phyloP scores from a whole-genome alignment of 2,888 invertebrate genomes.

The Lepidocyrtoides sp. region DNA sequence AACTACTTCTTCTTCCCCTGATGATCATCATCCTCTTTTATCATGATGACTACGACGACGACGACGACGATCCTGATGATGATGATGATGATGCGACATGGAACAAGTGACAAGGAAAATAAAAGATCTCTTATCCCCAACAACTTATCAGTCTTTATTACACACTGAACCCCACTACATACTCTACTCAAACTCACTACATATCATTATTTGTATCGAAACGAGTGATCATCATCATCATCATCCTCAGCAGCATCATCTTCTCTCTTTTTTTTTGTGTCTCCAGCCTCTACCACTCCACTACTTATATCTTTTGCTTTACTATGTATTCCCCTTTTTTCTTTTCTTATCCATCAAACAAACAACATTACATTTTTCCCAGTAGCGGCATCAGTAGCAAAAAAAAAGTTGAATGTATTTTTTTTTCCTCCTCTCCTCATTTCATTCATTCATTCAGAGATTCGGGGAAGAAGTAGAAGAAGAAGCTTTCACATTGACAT shows the following conservation, averaged over 20 bases:
- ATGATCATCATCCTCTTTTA: too few species aligned
- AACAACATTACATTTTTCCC: too few species aligned
- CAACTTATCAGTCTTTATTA: conserved; percentile 72
- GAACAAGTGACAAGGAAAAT: conserved; percentile 73
- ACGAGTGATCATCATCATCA: conserved; percentile 69
- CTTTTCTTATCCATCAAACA: background rate
- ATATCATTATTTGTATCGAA: conserved; percentile 70
- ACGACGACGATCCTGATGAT: background rate
- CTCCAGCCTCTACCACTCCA: too few species aligned
- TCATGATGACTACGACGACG: background rate
- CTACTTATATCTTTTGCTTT: too few species aligned
- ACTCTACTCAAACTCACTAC: background rate
- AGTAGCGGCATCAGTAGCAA: background rate
- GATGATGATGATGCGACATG: conserved; percentile 6
- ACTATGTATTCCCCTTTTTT: conserved; percentile 24
- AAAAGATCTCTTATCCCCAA: conserved; percentile 66
- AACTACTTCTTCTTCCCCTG: too few species aligned
- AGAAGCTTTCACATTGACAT: conserved; percentile 65
- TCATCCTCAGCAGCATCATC: too few species aligned
- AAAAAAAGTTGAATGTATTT: too few species aligned
- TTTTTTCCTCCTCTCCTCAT: too few species aligned
- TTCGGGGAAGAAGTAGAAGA: too few species aligned
- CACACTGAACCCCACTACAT: conserved; percentile 11
- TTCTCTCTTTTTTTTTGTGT: conserved; percentile 18
- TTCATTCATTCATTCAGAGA: too few species aligned